phyloP scores from a whole-genome alignment of 2,797 vertebrate species.

The Enteromius argenteus region DNA sequence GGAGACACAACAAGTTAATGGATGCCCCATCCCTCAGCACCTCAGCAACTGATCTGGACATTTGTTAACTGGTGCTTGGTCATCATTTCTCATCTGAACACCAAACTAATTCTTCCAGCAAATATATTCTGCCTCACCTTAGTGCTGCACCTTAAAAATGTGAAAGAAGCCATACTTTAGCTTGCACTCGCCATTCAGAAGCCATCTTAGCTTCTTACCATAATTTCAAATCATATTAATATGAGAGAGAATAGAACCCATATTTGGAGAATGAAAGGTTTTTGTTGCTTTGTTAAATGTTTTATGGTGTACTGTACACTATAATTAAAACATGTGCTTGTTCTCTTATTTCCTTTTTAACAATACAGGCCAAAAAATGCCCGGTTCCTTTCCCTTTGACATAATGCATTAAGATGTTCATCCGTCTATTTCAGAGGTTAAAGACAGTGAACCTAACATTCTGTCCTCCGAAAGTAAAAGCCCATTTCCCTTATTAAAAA shows the following conservation, averaged over 20 bases:
- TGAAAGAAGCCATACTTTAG: not conserved
- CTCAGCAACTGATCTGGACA: conserved; percentile 48
- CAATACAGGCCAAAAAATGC: conserved; percentile 59
- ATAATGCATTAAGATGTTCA: conserved; percentile 44
- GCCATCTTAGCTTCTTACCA: not conserved
- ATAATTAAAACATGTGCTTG: not conserved
- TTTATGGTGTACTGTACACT: not conserved
- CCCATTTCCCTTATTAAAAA: not conserved
- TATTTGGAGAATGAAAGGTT: not conserved
- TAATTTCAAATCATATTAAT: not conserved
- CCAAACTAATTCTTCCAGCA: not conserved
- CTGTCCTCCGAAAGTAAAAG: conserved; percentile 54
- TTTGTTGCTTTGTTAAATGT: not conserved
- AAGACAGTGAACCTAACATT: conserved; percentile 60
- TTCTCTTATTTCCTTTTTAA: conserved; percentile 46
- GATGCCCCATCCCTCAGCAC: conserved; percentile 53
- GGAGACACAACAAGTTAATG: conserved; percentile 65
- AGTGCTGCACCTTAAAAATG: not conserved
- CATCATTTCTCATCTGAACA: conserved; percentile 27
- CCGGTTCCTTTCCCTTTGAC: conserved; percentile 57
- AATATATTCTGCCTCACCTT: conserved; percentile 17
- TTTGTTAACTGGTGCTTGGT: conserved; percentile 48
- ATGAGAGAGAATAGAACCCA: not conserved
- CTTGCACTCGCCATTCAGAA: not conserved
- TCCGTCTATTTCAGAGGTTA: conserved; percentile 66